Evolutionary conservation across 2,888 invertebrate species (phyloP).

Genomic region (Corbicula japonica): DNA sequence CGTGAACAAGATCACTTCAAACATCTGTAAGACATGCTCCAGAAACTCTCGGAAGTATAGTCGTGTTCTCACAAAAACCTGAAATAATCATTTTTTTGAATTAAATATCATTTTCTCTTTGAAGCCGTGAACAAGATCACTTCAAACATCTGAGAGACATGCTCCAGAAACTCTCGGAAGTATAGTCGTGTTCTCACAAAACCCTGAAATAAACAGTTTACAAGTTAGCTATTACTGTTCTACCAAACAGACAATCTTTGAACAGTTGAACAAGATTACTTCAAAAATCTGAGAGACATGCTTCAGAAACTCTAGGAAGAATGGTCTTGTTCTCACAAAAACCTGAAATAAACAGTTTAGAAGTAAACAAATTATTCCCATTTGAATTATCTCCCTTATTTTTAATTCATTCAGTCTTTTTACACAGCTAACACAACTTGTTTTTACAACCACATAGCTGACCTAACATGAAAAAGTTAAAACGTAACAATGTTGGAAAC

Average conservation of each 20-base stretch:
- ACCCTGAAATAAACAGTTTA: too few species aligned
- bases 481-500: too few species aligned
- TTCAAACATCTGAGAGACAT: conserved; percentile 94
- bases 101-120: conserved; percentile 97
- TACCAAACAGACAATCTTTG: conserved; percentile 97
- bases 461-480: too few species aligned
- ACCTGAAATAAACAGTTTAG: too few species aligned
- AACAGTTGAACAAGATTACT: conserved; percentile 98
- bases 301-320: conserved; percentile 96
- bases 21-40: conserved; percentile 93
- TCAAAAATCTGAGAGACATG: conserved; percentile 95
- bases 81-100: too few species aligned
- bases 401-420: too few species aligned
- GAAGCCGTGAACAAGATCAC: conserved; percentile 98
- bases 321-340: conserved; percentile 95
- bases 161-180: conserved; percentile 96
- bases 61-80: conserved; percentile 93
- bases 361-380: too few species aligned
- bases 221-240: too few species aligned
- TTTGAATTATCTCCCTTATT: too few species aligned
- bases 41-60: conserved; percentile 97
- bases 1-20: conserved; percentile 98
- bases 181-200: conserved; percentile 95
- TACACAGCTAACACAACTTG: too few species aligned
- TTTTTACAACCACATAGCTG: too few species aligned